Conservation (phyloP, 2,888 invertebrate species). For the Cybosia mesomella region DNA sequence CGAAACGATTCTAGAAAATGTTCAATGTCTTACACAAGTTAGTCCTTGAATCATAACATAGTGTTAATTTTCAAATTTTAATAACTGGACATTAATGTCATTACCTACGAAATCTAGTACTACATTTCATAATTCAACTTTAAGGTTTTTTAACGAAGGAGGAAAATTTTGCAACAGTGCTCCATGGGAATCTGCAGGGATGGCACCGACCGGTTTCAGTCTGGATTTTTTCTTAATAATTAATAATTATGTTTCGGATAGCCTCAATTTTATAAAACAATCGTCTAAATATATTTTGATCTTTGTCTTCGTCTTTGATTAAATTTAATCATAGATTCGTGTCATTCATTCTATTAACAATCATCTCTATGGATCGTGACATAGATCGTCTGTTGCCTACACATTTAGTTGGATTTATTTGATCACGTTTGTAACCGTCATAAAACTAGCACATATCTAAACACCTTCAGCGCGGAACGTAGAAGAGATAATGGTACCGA, state of each 20-base stretch:
- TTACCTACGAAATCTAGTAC: too few species aligned
- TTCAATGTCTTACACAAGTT: constrained; percentile 10
- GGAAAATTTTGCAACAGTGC: not conserved
- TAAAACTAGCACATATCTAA: constrained; percentile 3
- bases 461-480: constrained; percentile 4
- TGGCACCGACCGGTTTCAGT: not conserved
- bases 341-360: not conserved
- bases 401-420: constrained; percentile 4
- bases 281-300: not conserved
- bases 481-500: not conserved
- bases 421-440: not conserved
- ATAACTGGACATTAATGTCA: not conserved
- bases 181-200: not conserved
- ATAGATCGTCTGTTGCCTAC: not conserved
- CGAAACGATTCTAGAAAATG: constrained; percentile 47
- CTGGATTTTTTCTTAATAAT: not conserved
- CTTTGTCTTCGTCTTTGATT: not conserved
- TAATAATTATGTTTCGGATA: not conserved
- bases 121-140: not conserved
- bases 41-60: not conserved
- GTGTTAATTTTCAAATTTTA: constrained; percentile 7
- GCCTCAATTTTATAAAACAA: not conserved
- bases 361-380: constrained; percentile 4
- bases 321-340: constrained; percentile 4
- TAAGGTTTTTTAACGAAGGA: too few species aligned